These are phyloP conservation scores for Sciurus niger DNA, from an alignment of 2,113 vertebrate species.

Conservation along the genomic window DNA sequence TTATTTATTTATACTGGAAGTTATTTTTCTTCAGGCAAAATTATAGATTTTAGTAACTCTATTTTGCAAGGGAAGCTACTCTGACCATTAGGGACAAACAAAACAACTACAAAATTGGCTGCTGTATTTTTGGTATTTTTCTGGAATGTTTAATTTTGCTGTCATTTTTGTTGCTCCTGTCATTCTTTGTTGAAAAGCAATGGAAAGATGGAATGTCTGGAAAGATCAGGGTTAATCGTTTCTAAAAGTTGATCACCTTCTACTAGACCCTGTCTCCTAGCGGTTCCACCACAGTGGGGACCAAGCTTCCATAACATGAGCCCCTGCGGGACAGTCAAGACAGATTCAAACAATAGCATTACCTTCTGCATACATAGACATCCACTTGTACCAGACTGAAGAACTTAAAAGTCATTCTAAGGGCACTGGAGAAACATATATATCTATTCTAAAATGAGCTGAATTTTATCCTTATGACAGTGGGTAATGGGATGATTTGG, in stretches of 20 bases:
- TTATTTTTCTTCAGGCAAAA: slow-evolving; percentile 1
- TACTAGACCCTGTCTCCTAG: not conserved
- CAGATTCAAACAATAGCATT: not conserved
- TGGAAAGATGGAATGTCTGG: not conserved
- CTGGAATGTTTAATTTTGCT: not conserved
- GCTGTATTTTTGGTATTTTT: not conserved
- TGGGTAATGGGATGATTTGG: not conserved
- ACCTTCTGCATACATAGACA: not conserved
- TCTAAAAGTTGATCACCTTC: not conserved
- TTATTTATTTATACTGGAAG: slow-evolving; percentile 5
- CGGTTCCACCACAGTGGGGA: not conserved
- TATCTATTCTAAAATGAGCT: not conserved
- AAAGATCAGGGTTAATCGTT: not conserved
- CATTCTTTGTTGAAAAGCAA: not conserved
- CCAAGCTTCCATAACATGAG: not conserved
- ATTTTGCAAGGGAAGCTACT: not conserved
- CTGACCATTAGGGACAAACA: not conserved
- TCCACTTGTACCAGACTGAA: not conserved
- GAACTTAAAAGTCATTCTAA: not conserved
- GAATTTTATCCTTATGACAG: not conserved
- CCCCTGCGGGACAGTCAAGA: not conserved
- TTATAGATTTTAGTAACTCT: slow-evolving; percentile 32
- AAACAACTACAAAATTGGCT: not conserved
- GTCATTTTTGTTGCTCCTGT: not conserved
- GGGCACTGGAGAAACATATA: not conserved